phyloP scores from a whole-genome alignment of 2,888 invertebrate genomes.

The Adelognathus sp. region DNA sequence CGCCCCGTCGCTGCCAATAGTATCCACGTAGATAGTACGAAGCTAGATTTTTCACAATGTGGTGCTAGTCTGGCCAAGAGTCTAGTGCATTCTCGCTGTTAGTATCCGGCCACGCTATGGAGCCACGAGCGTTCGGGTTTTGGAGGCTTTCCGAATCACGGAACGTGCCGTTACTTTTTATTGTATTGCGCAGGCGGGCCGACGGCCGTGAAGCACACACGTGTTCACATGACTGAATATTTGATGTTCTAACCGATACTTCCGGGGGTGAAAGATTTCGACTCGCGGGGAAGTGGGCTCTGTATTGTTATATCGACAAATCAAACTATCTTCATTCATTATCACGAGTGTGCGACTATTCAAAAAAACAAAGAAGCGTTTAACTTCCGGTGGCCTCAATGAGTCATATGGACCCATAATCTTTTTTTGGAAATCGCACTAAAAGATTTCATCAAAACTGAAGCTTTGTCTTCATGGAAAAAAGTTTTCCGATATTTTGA shows the following conservation, averaged over 20 bases:
- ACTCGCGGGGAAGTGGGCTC: background rate
- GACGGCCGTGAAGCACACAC: background rate
- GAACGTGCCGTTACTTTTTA: conserved; percentile 22
- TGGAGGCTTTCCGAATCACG: too few species aligned
- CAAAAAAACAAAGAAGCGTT: too few species aligned
- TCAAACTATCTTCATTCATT: background rate
- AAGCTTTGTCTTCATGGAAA: too few species aligned
- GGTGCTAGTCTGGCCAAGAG: conserved; percentile 20
- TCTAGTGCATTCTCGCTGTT: conserved; percentile 20
- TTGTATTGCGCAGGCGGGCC: conserved; percentile 1
- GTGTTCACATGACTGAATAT: background rate
- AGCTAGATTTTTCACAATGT: conserved; percentile 27
- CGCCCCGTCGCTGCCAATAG: background rate
- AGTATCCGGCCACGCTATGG: background rate
- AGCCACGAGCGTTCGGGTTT: background rate
- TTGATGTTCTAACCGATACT: background rate
- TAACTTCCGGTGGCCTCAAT: too few species aligned
- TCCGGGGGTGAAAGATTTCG: conserved; percentile 5
- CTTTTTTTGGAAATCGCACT: too few species aligned
- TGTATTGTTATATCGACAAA: background rate
- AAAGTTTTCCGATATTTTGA: too few species aligned
- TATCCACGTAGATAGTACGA: conserved; percentile 28
- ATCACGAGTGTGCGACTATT: background rate
- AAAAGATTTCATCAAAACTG: too few species aligned
- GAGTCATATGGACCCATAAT: too few species aligned